Base-by-base conservation (phyloP, 2,888 invertebrate genomes). In the Trichopoda pennipes region DNA sequence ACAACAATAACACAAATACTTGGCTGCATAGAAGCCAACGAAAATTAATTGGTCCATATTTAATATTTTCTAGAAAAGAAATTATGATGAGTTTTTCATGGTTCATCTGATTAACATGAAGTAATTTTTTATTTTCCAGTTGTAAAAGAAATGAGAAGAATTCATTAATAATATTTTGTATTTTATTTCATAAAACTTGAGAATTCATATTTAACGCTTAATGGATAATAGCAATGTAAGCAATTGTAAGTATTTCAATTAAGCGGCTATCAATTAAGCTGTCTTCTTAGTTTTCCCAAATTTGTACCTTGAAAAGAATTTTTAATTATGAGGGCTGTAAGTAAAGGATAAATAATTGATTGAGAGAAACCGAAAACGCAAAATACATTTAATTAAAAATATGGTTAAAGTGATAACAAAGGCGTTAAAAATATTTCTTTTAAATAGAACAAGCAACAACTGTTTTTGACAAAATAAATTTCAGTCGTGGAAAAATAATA, bases 71-170 rank as follows among this genome's bases (percentile, higher is more conserved):
- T 60, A 16, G 53, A 53, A 60, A 32, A 47, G n/a, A n/a, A n/a
- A n/a, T 35, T 6, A 58, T 60, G 16, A 60, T 60, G n/a, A 38
- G 19, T 16, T 21, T 28, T 76, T 53, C 32, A 53, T 42, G 47
- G 49, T 75, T 68, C 49, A 60, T 51, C 58, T 56, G 35, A 42
- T 66, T 66, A 68, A 42, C 47, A 66, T 28, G 17, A 58, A 58
- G 28, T 21, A 60, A 60, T 28, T 51, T 60, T 21, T 53, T 38
- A 42, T 53, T 75, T 2, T 42, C 10, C 60, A 68, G 32, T 68
- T 51, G 53, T 35, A 32, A 28, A 1, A 38, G 51, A 23, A 38
- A 58, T 8, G 16, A 66, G 16, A 16, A 14, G 14, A 38, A 58
- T 38, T n/a, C 35, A 75, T 28, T n/a, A 19, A 44, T 17, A 23